Conservation (phyloP, 2,113 vertebrate genomes). For the Campylomormyrus tamandua region DNA sequence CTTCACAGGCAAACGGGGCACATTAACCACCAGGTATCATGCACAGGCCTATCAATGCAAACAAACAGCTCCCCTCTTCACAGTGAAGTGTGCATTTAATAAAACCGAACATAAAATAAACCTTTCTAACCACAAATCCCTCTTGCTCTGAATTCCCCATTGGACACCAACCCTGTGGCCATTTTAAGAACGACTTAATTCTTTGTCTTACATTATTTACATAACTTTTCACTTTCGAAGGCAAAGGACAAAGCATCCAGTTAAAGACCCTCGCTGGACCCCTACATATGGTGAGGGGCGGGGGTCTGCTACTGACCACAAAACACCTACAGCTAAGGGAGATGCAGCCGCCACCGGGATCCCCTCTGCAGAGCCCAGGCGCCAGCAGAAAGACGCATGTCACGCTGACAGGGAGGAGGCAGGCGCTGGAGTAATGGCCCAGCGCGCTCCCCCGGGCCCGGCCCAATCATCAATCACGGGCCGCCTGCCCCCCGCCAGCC, state of each 20-base stretch:
- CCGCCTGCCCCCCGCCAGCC: conserved; percentile 61
- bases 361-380: neutral
- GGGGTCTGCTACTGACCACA: neutral
- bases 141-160: neutral
- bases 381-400: neutral
- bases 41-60: neutral
- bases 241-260: neutral
- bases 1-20: neutral
- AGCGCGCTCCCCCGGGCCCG: conserved; percentile 44
- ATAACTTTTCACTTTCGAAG: neutral
- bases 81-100: neutral
- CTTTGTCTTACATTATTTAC: neutral
- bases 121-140: neutral
- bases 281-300: neutral
- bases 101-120: neutral
- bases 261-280: neutral
- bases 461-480: conserved; percentile 72
- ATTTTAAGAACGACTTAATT: neutral
- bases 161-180: neutral
- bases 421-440: conserved; percentile 17
- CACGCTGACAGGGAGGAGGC: neutral
- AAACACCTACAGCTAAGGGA: neutral
- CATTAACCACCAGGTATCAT: neutral
- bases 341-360: neutral
- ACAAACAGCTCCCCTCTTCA: neutral